These are phyloP conservation scores for Patella caerulea DNA, from an alignment of 2,888 invertebrate species.

Conservation along the genomic window DNA sequence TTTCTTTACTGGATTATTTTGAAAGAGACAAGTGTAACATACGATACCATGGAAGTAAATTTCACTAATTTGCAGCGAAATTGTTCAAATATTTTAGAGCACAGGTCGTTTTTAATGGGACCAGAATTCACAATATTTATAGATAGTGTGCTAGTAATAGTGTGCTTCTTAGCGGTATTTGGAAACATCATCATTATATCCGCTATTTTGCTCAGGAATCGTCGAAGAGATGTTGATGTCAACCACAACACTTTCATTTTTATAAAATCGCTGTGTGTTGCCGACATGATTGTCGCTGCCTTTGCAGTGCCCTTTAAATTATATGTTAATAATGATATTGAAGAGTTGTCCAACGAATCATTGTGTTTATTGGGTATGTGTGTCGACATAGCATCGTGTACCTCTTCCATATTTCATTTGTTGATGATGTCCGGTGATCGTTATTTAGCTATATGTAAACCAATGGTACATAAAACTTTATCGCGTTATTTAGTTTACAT, in stretches of 20 bases:
- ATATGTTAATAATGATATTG: conserved; percentile 60
- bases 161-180: no score
- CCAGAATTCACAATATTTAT: no score
- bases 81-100: no score
- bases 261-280: conserved; percentile 63
- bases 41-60: no score
- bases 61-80: no score
- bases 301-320: conserved; percentile 66
- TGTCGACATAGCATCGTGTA: conserved; percentile 66
- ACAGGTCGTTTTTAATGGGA: no score
- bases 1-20: no score
- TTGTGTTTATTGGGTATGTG: conserved; percentile 58
- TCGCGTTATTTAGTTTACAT: conserved; percentile 53
- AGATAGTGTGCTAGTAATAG: no score
- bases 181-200: no score
- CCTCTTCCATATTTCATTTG: conserved; percentile 66
- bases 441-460: conserved; percentile 65
- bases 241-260: conserved; percentile 56
- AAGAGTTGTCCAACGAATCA: conserved; percentile 54
- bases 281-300: conserved; percentile 63
- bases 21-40: no score
- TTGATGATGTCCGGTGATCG: conserved; percentile 64
- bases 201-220: no score
- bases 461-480: conserved; percentile 62
- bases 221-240: no score